Percentiles rank a stretch among this genome's conserved stretches.
Evolutionary conservation across 2,113 vertebrate species (phyloP).

Genomic region (Mus pahari): DNA sequence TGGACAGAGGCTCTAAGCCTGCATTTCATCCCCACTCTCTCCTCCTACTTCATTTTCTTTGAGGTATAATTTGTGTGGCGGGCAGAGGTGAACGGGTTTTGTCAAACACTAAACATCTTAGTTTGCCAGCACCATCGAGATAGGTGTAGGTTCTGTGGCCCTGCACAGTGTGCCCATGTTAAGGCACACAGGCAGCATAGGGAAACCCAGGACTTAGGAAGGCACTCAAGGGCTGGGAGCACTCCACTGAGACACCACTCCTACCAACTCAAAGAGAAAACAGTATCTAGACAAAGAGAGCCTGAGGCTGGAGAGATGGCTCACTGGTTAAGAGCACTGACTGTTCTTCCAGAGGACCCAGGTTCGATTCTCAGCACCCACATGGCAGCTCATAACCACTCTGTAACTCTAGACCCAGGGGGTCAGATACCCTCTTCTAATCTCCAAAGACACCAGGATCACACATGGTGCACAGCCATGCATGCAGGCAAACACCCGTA

Average conservation of each 20-base stretch:
- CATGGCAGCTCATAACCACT: background rate
- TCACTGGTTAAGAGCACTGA: background rate
- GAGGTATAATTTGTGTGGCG: background rate
- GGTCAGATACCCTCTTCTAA: background rate
- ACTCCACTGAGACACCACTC: background rate
- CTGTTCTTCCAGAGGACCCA: background rate
- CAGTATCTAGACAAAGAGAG: too few relatives aligned
- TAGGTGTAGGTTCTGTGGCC: background rate
- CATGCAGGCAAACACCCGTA: background rate
- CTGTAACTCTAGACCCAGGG: background rate
- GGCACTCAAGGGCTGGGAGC: fast-evolving
- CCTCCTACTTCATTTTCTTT: background rate
- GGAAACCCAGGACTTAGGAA: background rate
- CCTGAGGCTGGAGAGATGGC: background rate
- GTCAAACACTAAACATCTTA: background rate
- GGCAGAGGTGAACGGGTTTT: background rate
- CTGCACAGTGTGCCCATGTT: background rate
- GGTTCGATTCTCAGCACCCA: background rate
- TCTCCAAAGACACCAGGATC: background rate
- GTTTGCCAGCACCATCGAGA: background rate
- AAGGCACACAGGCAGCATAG: background rate
- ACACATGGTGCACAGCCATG: background rate
- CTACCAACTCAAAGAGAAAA: background rate
- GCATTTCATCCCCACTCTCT: background rate
- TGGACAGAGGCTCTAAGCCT: background rate